Base-by-base conservation (phyloP, 2,113 vertebrate genomes). In the Camelus dromedarius region DNA sequence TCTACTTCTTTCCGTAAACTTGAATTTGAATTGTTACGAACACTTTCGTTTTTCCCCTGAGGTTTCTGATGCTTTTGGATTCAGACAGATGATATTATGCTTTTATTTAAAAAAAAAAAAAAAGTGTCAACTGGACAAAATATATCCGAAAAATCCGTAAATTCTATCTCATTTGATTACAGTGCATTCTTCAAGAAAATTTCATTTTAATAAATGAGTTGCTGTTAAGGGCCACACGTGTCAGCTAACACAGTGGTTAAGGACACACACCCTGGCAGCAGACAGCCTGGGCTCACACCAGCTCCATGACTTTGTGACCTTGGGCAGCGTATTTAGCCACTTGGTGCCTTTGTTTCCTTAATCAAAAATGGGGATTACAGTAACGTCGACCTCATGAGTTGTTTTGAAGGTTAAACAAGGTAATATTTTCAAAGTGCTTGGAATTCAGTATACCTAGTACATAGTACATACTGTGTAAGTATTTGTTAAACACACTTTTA, bases 401-500 rank as follows among this genome's bases (percentile, higher is more conserved):
- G 2, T 35, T 62, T 12, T 75, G 28, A 46, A 3, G 12, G 28
- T 79, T 16, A 79, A 96, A 93, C 20, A 5, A 75, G 0, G 6
- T 26, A 69, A n/a, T 48, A 58, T 89, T 76, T 79, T 56, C 28
- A 67, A 54, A 79, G 19, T 35, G 5, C 69, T 60, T 87, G 16
- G 22, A 80, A 77, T 83, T 75, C 28, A 77, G 3, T 26, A 11
- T 87, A 60, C 1, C 2, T 38, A 11, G 0, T 77, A 82, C 2
- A 73, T 16, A 54, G 15, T 60, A 93, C 58, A 18, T 35, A 54
- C 20, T 77, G 80, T n/a, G 8, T 50, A 80, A 35, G 1, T 75
- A 56, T 79, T 82, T 90, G 10, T 81, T 76, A 69, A 95, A n/a
- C 38, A 35, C 60, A 10, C 13, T n/a, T 93, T 58, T 35, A 22